These are phyloP conservation scores for Brachirus orientalis DNA, from an alignment of 2,113 vertebrate species.

Conservation along the genomic window DNA sequence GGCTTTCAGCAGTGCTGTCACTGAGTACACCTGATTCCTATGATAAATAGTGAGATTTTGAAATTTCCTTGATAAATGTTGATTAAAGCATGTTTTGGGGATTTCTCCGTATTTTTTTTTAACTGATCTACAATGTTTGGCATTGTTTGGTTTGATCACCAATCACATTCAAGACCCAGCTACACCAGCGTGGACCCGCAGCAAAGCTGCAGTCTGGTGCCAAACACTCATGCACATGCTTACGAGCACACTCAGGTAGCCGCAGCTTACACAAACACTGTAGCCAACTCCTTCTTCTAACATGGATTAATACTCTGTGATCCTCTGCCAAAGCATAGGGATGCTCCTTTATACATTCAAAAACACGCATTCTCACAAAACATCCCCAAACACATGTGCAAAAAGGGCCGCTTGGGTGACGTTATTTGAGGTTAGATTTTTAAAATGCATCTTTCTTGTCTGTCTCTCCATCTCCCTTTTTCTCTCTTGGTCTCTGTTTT, in stretches of 20 bases:
- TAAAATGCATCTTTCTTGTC: too few relatives aligned
- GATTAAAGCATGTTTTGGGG: too few relatives aligned
- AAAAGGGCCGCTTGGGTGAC: slow-evolving; percentile 37
- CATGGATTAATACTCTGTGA: slow-evolving; percentile 76
- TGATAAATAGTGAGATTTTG: too few relatives aligned
- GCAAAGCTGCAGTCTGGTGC: slow-evolving; percentile 63
- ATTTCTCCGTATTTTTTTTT: too few relatives aligned
- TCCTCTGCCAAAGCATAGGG: slow-evolving; percentile 73
- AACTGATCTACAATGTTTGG: too few relatives aligned
- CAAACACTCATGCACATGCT: slow-evolving; percentile 45
- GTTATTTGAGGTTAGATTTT: slow-evolving; percentile 46
- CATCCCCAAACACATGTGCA: slow-evolving; percentile 14
- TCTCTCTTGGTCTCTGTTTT: too few relatives aligned
- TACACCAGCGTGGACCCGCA: slow-evolving; percentile 63
- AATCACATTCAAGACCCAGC: slow-evolving; percentile 67
- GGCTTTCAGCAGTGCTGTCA: too few relatives aligned
- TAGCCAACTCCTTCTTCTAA: slow-evolving; percentile 75
- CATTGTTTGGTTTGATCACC: slow-evolving; percentile 70
- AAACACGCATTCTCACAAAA: slow-evolving; percentile 22
- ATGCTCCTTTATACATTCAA: slow-evolving; percentile 66
- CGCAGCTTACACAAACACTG: slow-evolving; percentile 52
- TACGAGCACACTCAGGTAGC: slow-evolving; percentile 30
- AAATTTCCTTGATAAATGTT: too few relatives aligned
- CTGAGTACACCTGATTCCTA: too few relatives aligned
- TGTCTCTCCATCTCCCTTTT: too few relatives aligned